These are phyloP conservation scores for Chlamydotis undulata DNA, from an alignment of 2,113 vertebrate genomes.

Conservation along the genomic window DNA sequence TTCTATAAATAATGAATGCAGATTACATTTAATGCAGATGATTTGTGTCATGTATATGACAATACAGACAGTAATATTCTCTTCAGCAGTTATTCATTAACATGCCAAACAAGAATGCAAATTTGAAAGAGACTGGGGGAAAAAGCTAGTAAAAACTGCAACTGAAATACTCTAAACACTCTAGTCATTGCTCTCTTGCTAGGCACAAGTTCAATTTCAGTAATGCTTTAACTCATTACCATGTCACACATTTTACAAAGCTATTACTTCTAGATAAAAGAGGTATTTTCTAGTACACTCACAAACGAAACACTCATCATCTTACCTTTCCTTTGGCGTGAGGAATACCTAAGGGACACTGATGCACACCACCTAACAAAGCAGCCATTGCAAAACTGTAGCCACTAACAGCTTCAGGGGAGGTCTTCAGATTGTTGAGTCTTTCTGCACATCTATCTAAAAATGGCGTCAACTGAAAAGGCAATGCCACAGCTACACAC, in stretches of 20 bases:
- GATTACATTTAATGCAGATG: background rate
- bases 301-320: background rate
- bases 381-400: constrained; percentile 99
- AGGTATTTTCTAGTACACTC: background rate
- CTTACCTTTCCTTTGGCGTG: constrained; percentile 97
- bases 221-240: background rate
- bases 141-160: background rate
- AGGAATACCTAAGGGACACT: constrained; percentile 95
- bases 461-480: constrained; percentile 93
- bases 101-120: background rate
- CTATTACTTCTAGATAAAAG: background rate
- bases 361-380: constrained; percentile 93
- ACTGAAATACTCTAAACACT: background rate
- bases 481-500: constrained; percentile 92
- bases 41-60: background rate
- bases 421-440: constrained; percentile 95
- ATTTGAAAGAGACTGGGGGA: background rate
- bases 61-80: background rate
- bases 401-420: constrained; percentile 96
- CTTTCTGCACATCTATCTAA: constrained; percentile 94
- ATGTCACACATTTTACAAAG: background rate
- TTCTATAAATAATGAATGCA: background rate
- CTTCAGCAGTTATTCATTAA: background rate
- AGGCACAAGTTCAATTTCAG: background rate
- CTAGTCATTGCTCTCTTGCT: background rate